phyloP scores from a whole-genome alignment of 1,140 invertebrate genomes.

The Formica exsecta region DNA sequence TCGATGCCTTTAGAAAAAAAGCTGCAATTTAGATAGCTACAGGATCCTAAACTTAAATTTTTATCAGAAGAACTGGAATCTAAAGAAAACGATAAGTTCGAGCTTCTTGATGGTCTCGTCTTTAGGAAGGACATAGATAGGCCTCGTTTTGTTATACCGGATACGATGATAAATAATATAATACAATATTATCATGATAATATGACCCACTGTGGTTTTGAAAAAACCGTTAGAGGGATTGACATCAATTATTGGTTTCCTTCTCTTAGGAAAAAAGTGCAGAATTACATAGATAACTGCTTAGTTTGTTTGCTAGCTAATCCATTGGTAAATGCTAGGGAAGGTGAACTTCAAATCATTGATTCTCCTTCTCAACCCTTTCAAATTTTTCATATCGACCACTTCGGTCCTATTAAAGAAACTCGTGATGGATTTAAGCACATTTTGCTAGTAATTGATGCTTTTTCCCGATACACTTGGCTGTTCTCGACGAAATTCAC shows the following conservation, averaged over 20 bases:
- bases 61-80: not conserved
- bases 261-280: not conserved
- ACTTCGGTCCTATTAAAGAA: not conserved
- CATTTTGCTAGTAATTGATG: not conserved
- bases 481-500: not conserved
- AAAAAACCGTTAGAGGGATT: not conserved
- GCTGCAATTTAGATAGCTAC: not conserved
- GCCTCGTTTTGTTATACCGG: not conserved
- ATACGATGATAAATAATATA: not conserved
- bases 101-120: not conserved
- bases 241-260: not conserved
- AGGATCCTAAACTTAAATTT: not conserved
- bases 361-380: not conserved
- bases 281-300: not conserved
- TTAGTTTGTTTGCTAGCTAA: not conserved
- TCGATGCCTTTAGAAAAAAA: not conserved
- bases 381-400: not conserved
- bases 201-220: not conserved
- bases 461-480: not conserved
- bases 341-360: not conserved
- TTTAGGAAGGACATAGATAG: not conserved
- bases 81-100: not conserved
- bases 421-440: not conserved
- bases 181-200: not conserved
- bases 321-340: not conserved